Base-by-base conservation (phyloP, 2,888 invertebrate genomes). In the Augochlorella aurata region DNA sequence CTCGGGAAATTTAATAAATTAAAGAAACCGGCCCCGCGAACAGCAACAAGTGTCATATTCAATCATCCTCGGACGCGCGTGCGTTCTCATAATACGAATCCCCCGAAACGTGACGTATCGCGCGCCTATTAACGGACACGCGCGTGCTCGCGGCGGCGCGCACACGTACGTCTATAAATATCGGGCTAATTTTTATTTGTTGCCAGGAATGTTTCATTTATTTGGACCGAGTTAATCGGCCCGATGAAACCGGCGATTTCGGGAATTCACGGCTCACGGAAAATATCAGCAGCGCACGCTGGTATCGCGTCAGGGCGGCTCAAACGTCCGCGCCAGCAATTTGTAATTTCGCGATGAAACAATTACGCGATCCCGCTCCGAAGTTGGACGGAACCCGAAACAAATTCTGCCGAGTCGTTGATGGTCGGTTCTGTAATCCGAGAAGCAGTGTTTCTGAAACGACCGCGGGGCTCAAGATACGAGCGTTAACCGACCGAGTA, bases 1-100 rank as follows among this genome's bases (percentile, higher is more conserved):
- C 58, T 24, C 47, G 61, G 50, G 44, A 61, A 65, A 58, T 76
- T 79, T 79, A 71, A 76, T 67, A 71, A 71, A 70, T 65, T 14
- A 44, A 61, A 38, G 54, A 16, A 38, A 52, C 9, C n/a, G n/a
- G 45, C 44, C 14, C 14, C 24, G 58, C 14, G 44, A 24, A 45
- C 38, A 50, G 24, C 18, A 24, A 54, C 38, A 74, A 66, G 52
- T 24, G 49, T 68, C 12, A 47, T 24, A 52, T 65, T 72, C 49
- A 76, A 61, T 21, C 38, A 72, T 65, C 2, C 45, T 21, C 12
- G 47, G 2, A 18, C 12, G 21, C n/a, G 29, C 45, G 74, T 52
- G 18, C 58, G 58, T 49, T n/a, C 18, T 7, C 69, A 38, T 63
- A 63, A 63, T 63, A 63, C 24, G 14, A 58, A 14, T 24, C 1